Percentiles rank a stretch among this genome's conserved stretches.
Evolutionary conservation across 1,140 invertebrate species (phyloP).

Genomic region (Tribolium castaneum): DNA sequence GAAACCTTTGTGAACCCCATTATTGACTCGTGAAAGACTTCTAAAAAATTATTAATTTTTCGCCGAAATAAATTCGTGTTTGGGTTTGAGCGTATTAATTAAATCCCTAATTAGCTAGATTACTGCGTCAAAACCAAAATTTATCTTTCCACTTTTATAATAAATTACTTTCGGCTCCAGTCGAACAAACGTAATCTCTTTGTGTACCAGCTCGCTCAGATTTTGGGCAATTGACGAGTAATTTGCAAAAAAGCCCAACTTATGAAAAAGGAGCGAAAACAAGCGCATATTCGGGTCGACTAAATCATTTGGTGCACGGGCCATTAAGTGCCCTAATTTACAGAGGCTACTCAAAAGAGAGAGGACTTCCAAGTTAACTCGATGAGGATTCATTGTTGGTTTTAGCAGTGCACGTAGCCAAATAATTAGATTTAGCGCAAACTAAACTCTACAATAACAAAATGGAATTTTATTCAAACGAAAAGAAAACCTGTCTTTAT

Average conservation of each 20-base stretch:
- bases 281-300: background rate
- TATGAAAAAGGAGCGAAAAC: too few species aligned
- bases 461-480: too few species aligned
- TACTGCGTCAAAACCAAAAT: conserved; percentile 20
- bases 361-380: background rate
- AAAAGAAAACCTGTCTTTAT: background rate
- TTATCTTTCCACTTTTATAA: conserved; percentile 11
- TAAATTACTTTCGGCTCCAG: background rate
- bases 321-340: conserved; percentile 8
- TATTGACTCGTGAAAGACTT: background rate
- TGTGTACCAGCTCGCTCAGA: background rate
- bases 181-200: conserved; percentile 1
- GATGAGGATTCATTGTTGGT: conserved; percentile 6
- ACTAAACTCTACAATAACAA: background rate
- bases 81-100: conserved; percentile 8
- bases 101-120: conserved; percentile 10
- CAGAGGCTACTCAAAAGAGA: background rate
- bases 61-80: background rate
- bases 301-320: background rate
- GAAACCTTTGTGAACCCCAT: background rate
- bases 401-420: background rate
- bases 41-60: background rate
- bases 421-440: background rate
- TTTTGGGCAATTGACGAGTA: background rate
- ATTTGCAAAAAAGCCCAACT: background rate